Conservation (phyloP, 1,140 invertebrate genomes). For the Pachypsylla venusta region DNA sequence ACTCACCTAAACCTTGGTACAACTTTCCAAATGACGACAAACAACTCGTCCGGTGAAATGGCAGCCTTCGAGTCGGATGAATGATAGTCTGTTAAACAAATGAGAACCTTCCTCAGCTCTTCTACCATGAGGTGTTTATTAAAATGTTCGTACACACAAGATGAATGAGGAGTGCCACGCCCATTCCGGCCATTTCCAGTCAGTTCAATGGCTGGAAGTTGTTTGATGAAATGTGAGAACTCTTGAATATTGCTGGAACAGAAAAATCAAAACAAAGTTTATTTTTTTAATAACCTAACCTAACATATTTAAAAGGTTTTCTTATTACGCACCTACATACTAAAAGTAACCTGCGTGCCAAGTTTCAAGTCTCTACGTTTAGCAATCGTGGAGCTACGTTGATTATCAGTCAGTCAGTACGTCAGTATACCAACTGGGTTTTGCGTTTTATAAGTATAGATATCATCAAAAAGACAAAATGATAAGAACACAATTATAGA, state of each 20-base stretch:
- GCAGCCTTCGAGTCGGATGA: conserved; percentile 46
- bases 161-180: conserved; percentile 41
- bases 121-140: conserved; percentile 57
- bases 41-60: conserved; percentile 66
- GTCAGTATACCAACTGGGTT: too few species aligned
- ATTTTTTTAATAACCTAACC: neutral
- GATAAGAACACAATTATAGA: neutral
- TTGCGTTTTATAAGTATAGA: too few species aligned
- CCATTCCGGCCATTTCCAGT: conserved; percentile 35
- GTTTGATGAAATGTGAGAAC: conserved; percentile 67
- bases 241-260: conserved; percentile 59
- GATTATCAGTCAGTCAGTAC: too few species aligned
- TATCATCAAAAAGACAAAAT: neutral
- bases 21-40: conserved; percentile 72
- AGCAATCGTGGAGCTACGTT: too few species aligned
- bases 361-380: too few species aligned
- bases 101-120: conserved; percentile 59
- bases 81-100: conserved; percentile 49
- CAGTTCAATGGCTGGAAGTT: conserved; percentile 53
- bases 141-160: conserved; percentile 43
- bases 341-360: too few species aligned
- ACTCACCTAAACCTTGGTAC: conserved; percentile 57
- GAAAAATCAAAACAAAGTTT: conserved; percentile 17
- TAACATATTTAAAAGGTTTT: neutral
- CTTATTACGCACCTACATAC: too few species aligned